Percentiles rank a stretch among this genome's conserved stretches.
phyloP scores from a whole-genome alignment of 2,797 vertebrate species.

The Propithecus deckenii region DNA sequence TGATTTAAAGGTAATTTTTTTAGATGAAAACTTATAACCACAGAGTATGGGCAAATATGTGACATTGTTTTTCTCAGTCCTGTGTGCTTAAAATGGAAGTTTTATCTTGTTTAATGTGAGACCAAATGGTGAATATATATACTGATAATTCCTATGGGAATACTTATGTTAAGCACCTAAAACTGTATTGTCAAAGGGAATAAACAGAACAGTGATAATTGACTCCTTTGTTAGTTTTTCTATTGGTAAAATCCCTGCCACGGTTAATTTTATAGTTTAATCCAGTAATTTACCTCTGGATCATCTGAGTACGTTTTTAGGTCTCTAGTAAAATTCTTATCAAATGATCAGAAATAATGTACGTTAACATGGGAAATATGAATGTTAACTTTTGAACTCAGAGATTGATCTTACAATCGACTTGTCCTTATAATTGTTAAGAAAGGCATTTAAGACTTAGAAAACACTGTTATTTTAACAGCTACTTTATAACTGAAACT shows the following conservation, averaged over 20 bases:
- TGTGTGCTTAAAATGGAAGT: slow-evolving; percentile 52
- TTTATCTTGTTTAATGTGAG: slow-evolving; percentile 42
- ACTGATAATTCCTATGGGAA: background rate
- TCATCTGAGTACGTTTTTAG: background rate
- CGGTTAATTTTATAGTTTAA: slow-evolving; percentile 38
- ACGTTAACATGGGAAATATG: background rate
- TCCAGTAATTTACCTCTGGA: background rate
- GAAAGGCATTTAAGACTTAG: background rate
- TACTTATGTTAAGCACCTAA: background rate
- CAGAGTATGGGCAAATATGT: background rate
- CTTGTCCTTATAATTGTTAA: too few species aligned
- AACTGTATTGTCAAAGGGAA: background rate
- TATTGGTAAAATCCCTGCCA: background rate
- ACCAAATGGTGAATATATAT: background rate
- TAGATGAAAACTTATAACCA: slow-evolving; percentile 47
- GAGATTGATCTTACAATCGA: too few species aligned
- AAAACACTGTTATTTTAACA: background rate
- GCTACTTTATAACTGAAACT: background rate
- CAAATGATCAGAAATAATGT: background rate
- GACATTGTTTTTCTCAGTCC: slow-evolving; percentile 29
- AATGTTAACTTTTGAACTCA: too few species aligned
- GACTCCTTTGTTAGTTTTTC: background rate
- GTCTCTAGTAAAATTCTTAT: slow-evolving; percentile 34
- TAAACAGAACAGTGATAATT: slow-evolving; percentile 5
- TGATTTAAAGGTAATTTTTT: slow-evolving; percentile 91